Percentiles rank a stretch among this genome's conserved stretches.
Evolutionary conservation across 2,888 invertebrate genomes (phyloP).

Genomic region (Xiphydria camelus): DNA sequence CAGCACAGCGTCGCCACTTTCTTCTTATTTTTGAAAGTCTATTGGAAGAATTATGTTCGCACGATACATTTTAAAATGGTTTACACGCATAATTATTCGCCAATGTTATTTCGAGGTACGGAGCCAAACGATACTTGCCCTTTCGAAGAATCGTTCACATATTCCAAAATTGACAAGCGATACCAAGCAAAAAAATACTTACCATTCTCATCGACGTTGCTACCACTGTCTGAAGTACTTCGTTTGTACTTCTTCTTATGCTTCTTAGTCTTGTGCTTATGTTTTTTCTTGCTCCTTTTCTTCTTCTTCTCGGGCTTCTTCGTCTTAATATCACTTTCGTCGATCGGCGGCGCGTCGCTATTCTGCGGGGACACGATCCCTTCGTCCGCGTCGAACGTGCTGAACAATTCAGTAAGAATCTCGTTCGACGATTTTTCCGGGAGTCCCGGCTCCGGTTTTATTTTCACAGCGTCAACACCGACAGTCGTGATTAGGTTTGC

Average conservation of each 20-base stretch:
- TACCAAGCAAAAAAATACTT: no score
- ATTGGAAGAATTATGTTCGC: no score
- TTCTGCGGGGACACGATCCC: constrained; percentile 36
- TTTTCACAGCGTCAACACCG: constrained; percentile 53
- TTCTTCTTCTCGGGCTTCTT: constrained; percentile 40
- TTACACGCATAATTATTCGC: no score
- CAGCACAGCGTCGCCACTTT: no score
- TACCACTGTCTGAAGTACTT: constrained; percentile 49
- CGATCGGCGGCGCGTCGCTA: constrained; percentile 22
- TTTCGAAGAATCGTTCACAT: no score
- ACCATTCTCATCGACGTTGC: constrained; percentile 43
- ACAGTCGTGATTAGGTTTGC: constrained; percentile 53
- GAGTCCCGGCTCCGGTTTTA: constrained; percentile 52
- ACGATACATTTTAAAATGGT: no score
- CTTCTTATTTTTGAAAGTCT: no score
- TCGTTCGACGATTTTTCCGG: constrained; percentile 73
- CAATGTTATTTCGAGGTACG: no score
- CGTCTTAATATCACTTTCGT: constrained; percentile 28
- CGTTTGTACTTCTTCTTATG: constrained; percentile 58
- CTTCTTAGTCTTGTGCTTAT: constrained; percentile 64
- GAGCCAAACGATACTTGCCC: no score
- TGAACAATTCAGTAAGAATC: constrained; percentile 80
- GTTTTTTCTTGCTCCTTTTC: constrained; percentile 47
- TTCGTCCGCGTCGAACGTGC: constrained; percentile 66
- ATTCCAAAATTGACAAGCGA: no score